These are phyloP conservation scores for Subanguina moxae DNA, from an alignment of 1,140 invertebrate genomes.

Conservation along the genomic window DNA sequence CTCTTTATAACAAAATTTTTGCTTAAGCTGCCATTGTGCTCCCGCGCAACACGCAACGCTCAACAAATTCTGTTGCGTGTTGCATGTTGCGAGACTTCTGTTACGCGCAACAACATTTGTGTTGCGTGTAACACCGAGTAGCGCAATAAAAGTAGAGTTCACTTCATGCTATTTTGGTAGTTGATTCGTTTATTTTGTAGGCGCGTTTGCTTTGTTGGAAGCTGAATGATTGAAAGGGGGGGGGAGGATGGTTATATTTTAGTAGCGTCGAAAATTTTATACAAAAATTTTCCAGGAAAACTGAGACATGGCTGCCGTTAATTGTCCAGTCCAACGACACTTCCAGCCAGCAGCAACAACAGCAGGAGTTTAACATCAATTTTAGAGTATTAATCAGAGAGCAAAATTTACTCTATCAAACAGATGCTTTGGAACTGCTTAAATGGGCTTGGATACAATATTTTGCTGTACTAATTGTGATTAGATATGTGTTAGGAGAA, in stretches of 20 bases:
- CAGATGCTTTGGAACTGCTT: conserved; percentile 28
- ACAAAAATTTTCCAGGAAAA: conserved; percentile 3
- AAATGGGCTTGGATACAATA: conserved; percentile 43
- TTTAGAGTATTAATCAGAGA: conserved; percentile 24
- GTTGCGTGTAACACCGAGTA: too few relatives aligned
- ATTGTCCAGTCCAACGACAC: background rate
- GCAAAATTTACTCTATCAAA: conserved; percentile 29
- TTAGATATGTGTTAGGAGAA: conserved; percentile 12
- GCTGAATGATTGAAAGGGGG: background rate
- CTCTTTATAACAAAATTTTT: too few relatives aligned
- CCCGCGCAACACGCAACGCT: too few relatives aligned
- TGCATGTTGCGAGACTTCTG: too few relatives aligned
- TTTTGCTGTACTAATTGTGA: conserved; percentile 27
- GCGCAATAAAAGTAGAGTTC: too few relatives aligned
- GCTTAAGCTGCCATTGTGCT: too few relatives aligned
- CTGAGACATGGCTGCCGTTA: conserved; percentile 1
- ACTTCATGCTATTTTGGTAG: too few relatives aligned
- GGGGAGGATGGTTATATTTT: too few relatives aligned
- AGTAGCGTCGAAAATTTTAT: background rate
- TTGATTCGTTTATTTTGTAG: too few relatives aligned
- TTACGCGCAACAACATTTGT: too few relatives aligned
- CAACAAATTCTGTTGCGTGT: too few relatives aligned
- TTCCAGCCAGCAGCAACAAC: background rate
- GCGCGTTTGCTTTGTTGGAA: too few relatives aligned
- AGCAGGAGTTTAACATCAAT: background rate